Evolutionary conservation across 2,113 vertebrate species (phyloP), one percentile per base, ranked within the genome.

Genomic region (Cacatua alba): DNA sequence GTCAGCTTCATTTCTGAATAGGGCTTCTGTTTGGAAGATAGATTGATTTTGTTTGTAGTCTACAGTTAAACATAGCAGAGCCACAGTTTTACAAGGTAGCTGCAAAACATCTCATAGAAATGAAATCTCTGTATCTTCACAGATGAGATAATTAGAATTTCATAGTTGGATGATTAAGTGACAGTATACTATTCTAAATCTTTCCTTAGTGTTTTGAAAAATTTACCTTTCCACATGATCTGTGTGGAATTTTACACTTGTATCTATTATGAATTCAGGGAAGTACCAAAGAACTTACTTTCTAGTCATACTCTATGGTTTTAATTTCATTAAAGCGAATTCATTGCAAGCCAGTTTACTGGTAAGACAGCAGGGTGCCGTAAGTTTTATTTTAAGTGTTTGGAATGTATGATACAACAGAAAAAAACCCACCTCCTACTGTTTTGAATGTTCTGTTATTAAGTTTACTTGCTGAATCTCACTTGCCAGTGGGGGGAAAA

Each of bases 241-340:
- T 94, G 29, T 97, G 93, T 95, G 91, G 46, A 75, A 55, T 79
- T 87, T 85, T 92, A 77, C 28, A 86, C 37, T 94, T 93, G 44
- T 76, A 90, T 86, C 69, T 49, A 89, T 95, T 96, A 95, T 67
- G 69, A 93, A 95, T 96, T 95, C 79, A 92, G 35, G 8, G 55
- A 81, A 94, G 33, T 78, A 91, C 49, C 84, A 95, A 94, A 97
- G 48, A 46, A 80, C 53, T 86, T 81, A 57, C 33, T 94, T 57
- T 95, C 62, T 49, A 81, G 68, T 95, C 65, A 91, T 90, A 90
- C 11, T 82, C 31, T 57, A 67, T 57, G 44, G 69, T 35, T 97
- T 97, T 97, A 97, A 96, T 97, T 98, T 97, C 82, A 96, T 97
- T 95, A 98, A 94, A 91, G 52, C 13, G 88, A 98, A 97, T 95